Evolutionary conservation across 2,797 vertebrate genomes (phyloP).

Genomic region (Mormyrops attenuatus): DNA sequence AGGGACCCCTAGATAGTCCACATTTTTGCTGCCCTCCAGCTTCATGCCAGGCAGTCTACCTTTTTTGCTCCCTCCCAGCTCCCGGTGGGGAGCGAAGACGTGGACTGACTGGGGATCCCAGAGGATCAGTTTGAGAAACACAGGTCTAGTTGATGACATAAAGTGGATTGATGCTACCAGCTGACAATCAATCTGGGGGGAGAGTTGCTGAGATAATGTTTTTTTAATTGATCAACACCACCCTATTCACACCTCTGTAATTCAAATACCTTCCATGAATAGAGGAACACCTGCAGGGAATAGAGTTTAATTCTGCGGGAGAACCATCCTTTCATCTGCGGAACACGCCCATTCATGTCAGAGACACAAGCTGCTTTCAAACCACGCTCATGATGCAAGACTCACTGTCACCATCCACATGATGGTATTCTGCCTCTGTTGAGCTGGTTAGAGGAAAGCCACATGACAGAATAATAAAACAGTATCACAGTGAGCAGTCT

Average conservation of each 20-base stretch:
- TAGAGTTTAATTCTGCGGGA: background rate
- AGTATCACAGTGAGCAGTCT: background rate
- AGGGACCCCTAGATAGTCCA: background rate
- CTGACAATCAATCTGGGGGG: background rate
- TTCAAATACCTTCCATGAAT: background rate
- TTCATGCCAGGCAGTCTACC: background rate
- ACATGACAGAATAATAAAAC: background rate
- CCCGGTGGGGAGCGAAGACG: background rate
- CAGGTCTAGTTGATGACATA: background rate
- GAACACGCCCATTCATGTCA: conserved; percentile 6
- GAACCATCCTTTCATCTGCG: background rate
- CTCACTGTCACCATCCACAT: background rate
- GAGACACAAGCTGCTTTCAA: background rate
- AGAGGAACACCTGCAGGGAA: background rate
- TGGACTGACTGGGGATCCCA: background rate
- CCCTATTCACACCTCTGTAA: background rate
- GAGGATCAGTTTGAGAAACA: background rate
- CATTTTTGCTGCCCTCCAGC: background rate
- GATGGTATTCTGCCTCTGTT: background rate
- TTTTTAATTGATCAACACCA: background rate
- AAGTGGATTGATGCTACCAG: background rate
- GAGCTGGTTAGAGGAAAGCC: background rate
- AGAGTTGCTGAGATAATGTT: background rate
- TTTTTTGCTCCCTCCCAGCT: background rate
- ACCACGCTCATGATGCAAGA: background rate